Percentiles rank a stretch among this genome's conserved stretches.
phyloP scores from a whole-genome alignment of 2,113 vertebrate species.

The Hypomesus transpacificus region DNA sequence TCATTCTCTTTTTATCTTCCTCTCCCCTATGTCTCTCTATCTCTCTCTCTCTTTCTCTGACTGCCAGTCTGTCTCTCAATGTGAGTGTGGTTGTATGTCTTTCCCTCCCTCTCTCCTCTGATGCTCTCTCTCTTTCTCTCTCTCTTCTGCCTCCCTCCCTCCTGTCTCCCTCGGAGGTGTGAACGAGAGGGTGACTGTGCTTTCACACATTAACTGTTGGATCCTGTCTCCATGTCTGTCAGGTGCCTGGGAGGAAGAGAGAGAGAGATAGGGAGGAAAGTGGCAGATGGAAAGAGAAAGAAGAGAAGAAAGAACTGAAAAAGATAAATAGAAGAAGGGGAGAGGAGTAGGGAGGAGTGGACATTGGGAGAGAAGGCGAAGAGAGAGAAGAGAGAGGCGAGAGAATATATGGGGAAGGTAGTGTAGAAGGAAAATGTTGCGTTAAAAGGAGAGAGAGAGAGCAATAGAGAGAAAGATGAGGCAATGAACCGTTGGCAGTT shows the following conservation, averaged over 20 bases:
- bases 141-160: conserved; percentile 7
- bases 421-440: conserved; percentile 17
- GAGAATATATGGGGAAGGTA: conserved; percentile 6
- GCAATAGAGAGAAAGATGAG: conserved; percentile 1
- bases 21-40: conserved; percentile 8
- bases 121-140: neutral
- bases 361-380: conserved; percentile 38
- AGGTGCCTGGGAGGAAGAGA: conserved; percentile 54
- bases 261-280: conserved; percentile 30
- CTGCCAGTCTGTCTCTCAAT: conserved; percentile 12
- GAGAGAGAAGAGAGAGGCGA: too few species aligned
- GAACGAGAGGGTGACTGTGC: conserved; percentile 60
- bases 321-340: neutral
- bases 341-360: conserved; percentile 43
- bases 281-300: conserved; percentile 40
- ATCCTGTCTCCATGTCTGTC: conserved; percentile 56
- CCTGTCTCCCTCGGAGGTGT: conserved; percentile 42
- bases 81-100: neutral
- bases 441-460: conserved; percentile 26
- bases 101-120: conserved; percentile 17
- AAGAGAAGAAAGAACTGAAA: conserved; percentile 20
- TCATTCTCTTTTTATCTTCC: conserved; percentile 4
- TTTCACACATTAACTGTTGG: conserved; percentile 67
- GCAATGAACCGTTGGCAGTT: conserved; percentile 15
- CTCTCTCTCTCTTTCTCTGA: conserved; percentile 8